phyloP scores from a whole-genome alignment of 2,797 vertebrate species.

The Mastacembelus armatus region DNA sequence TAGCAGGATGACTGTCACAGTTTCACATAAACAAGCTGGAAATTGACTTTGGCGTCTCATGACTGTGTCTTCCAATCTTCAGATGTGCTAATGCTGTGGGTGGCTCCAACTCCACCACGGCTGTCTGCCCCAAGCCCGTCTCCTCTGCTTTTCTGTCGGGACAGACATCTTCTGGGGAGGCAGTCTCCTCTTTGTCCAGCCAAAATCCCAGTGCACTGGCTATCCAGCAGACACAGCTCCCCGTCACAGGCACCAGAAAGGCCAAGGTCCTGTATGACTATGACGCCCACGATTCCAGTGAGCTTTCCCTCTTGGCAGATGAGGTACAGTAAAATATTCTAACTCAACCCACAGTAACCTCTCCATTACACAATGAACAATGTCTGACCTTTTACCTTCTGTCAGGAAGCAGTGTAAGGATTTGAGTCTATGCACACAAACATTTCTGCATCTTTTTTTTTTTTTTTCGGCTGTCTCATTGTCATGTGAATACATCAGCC shows the following conservation, averaged over 20 bases:
- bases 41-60: not conserved
- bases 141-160: slow-evolving; percentile 83
- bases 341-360: not conserved
- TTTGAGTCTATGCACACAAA: too few species aligned
- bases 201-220: slow-evolving; percentile 78
- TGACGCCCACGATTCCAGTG: slow-evolving; percentile 90
- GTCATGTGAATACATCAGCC: too few species aligned
- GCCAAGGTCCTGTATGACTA: slow-evolving; percentile 97
- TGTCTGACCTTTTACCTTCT: too few species aligned
- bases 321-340: slow-evolving; percentile 84
- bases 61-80: not conserved
- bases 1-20: not conserved
- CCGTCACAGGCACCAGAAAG: slow-evolving; percentile 90
- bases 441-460: too few species aligned
- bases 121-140: slow-evolving; percentile 78
- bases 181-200: slow-evolving; percentile 46
- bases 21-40: not conserved
- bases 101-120: slow-evolving; percentile 73
- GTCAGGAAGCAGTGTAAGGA: too few species aligned
- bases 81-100: slow-evolving; percentile 80
- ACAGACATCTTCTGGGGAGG: slow-evolving; percentile 68
- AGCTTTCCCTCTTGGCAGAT: slow-evolving; percentile 93
- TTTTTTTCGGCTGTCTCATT: too few species aligned
- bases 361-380: not conserved
- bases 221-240: slow-evolving; percentile 86